Evolutionary conservation across 2,113 vertebrate species (phyloP).

Genomic region (Calyptommatus sinebrachiatus): DNA sequence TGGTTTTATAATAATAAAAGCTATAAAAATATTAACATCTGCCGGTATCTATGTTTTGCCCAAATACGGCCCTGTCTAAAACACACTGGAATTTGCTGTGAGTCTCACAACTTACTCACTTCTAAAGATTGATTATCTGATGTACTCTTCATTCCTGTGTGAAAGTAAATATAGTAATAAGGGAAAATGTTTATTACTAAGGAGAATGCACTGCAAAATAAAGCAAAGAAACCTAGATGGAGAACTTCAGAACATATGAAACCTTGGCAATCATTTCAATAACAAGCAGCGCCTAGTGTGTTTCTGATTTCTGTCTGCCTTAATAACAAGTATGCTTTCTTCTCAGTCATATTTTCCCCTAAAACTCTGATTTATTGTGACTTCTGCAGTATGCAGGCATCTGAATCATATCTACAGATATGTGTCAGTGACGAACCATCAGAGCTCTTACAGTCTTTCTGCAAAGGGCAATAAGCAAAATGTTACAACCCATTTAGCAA

Average conservation of each 20-base stretch:
- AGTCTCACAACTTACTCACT: background rate
- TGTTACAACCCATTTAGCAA: slow-evolving; percentile 54
- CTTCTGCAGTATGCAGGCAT: background rate
- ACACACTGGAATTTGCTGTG: background rate
- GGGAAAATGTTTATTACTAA: background rate
- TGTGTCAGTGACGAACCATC: slow-evolving; percentile 22
- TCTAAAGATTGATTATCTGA: background rate
- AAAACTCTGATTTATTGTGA: slow-evolving; percentile 8
- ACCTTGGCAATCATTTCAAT: background rate
- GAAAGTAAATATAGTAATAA: background rate
- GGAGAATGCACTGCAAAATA: background rate
- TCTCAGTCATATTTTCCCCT: background rate
- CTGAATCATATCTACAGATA: slow-evolving; percentile 40
- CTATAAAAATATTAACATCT: too few species aligned
- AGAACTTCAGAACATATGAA: background rate
- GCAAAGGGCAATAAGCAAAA: slow-evolving; percentile 51
- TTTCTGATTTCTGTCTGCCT: background rate
- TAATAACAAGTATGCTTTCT: fast-evolving
- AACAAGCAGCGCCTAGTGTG: background rate
- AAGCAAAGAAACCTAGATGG: background rate
- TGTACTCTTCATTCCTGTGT: background rate
- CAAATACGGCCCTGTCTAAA: too few species aligned
- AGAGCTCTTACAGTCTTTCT: slow-evolving; percentile 38
- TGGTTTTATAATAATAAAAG: too few species aligned
- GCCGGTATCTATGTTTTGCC: too few species aligned